These are phyloP conservation scores for Andrena bicolor DNA, from an alignment of 2,888 invertebrate genomes.

Conservation along the genomic window DNA sequence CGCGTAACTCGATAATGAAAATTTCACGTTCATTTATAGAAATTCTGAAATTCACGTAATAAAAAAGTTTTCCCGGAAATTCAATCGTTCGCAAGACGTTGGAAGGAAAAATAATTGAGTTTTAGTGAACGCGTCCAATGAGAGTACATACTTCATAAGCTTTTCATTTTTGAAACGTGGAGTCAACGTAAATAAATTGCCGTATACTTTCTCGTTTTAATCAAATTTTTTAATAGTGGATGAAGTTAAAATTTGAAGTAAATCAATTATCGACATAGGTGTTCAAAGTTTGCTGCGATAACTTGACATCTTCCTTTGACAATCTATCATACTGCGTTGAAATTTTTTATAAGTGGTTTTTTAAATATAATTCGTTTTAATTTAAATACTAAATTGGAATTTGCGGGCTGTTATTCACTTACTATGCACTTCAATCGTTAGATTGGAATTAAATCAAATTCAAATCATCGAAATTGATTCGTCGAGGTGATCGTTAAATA, in stretches of 20 bases:
- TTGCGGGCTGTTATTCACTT: too few species aligned
- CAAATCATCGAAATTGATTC: too few species aligned
- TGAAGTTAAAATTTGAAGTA: neutral
- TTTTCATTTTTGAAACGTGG: neutral
- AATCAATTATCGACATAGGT: neutral
- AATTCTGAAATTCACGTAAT: too few species aligned
- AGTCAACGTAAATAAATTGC: conserved; percentile 1
- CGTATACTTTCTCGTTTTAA: neutral
- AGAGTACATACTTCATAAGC: neutral
- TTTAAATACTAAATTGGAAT: too few species aligned
- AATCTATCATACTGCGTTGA: too few species aligned
- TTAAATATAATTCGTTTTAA: too few species aligned
- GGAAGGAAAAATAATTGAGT: neutral
- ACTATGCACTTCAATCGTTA: too few species aligned
- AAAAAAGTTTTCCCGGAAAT: neutral
- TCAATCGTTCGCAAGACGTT: neutral
- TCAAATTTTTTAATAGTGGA: conserved; percentile 8
- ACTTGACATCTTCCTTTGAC: neutral
- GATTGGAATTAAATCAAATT: too few species aligned
- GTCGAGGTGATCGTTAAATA: too few species aligned
- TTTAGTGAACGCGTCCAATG: neutral
- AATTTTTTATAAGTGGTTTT: too few species aligned
- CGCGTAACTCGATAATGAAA: too few species aligned
- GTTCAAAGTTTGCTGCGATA: neutral
- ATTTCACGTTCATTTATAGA: too few species aligned